Percentiles rank a stretch among this genome's conserved stretches.
These are phyloP conservation scores for Acanthochromis polyacanthus DNA, from an alignment of 2,113 vertebrate species.

Conservation along the genomic window DNA sequence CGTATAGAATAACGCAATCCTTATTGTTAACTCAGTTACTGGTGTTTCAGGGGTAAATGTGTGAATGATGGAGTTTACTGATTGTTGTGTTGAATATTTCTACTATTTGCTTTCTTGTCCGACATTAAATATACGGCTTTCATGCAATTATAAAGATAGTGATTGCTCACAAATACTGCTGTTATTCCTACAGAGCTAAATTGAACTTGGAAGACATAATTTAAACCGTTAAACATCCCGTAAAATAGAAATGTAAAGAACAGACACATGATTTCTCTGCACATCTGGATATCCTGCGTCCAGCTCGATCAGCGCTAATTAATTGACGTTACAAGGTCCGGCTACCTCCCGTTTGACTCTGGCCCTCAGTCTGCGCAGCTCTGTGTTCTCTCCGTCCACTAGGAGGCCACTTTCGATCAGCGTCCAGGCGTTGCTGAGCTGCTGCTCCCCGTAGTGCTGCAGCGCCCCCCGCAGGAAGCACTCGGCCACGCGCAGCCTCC, in stretches of 20 bases:
- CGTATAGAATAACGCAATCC: not conserved
- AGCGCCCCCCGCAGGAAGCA: conserved; percentile 84
- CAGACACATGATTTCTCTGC: not conserved
- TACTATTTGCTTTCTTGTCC: not conserved
- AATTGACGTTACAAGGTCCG: conserved; percentile 89
- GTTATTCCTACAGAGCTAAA: conserved; percentile 8
- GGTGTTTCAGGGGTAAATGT: conserved; percentile 11
- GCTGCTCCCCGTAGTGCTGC: conserved; percentile 82
- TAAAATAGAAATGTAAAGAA: not conserved
- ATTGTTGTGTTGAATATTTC: conserved; percentile 33
- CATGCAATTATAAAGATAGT: conserved; percentile 6
- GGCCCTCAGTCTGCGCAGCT: conserved; percentile 87
- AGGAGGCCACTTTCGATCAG: conserved; percentile 86
- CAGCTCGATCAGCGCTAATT: conserved; percentile 78
- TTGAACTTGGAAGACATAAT: conserved; percentile 6
- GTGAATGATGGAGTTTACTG: not conserved
- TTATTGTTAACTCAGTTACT: not conserved
- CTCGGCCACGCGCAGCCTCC: conserved; percentile 74
- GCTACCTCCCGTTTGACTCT: conserved; percentile 86
- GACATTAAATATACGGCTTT: conserved; percentile 19
- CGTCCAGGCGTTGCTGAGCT: conserved; percentile 86
- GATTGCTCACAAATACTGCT: conserved; percentile 10
- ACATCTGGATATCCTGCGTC: conserved; percentile 5
- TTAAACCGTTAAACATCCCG: not conserved
- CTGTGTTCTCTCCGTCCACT: conserved; percentile 81